phyloP scores from a whole-genome alignment of 2,113 vertebrate species.

The Hystrix cristata region DNA sequence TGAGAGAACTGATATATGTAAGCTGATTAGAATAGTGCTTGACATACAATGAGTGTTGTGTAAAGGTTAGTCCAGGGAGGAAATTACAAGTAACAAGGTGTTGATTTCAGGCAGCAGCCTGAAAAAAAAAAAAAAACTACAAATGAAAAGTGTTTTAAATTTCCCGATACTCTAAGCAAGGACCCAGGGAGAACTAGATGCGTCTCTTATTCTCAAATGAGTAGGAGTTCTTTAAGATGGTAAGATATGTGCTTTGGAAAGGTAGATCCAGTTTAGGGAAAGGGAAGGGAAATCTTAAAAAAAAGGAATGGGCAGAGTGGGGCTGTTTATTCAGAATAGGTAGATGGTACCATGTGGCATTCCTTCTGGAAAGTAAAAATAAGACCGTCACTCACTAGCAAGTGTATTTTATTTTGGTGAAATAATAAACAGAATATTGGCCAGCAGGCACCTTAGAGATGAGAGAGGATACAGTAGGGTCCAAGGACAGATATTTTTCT shows the following conservation, averaged over 20 bases:
- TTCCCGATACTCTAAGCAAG: conserved; percentile 35
- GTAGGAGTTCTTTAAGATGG: conserved; percentile 23
- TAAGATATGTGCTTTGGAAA: conserved; percentile 33
- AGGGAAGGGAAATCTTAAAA: neutral
- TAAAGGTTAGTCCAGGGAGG: conserved; percentile 33
- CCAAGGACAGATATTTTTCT: conserved; percentile 3
- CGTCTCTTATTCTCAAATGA: conserved; percentile 6
- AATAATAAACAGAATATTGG: conserved; percentile 56
- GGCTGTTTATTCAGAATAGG: neutral
- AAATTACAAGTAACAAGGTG: conserved; percentile 25
- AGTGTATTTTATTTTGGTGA: conserved; percentile 37
- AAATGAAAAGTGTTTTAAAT: conserved; percentile 10
- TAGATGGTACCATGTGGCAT: neutral
- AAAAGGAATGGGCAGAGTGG: neutral
- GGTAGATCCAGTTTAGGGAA: conserved; percentile 48
- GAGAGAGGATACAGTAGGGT: neutral
- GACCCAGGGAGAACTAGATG: neutral
- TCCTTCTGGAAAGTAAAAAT: conserved; percentile 20
- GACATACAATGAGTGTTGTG: neutral
- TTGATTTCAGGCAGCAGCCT: neutral
- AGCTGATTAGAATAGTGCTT: neutral
- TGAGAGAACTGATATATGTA: conserved; percentile 12
- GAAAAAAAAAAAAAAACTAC: neutral
- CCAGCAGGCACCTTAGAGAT: neutral
- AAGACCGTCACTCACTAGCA: neutral